These are phyloP conservation scores for Leptura quadrifasciata DNA, from an alignment of 2,888 invertebrate species.

Conservation along the genomic window DNA sequence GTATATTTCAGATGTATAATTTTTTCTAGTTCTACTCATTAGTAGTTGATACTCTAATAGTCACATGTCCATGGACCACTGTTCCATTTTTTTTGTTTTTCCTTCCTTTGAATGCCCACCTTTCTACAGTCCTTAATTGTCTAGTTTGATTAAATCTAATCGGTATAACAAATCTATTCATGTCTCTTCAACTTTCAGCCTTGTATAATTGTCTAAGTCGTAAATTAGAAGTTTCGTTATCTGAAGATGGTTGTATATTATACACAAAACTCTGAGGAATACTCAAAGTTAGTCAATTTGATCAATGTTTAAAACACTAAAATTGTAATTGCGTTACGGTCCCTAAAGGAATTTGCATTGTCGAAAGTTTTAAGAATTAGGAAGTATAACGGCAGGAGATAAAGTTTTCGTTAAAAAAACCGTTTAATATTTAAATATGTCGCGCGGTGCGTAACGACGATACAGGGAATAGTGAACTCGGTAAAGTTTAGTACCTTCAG, in stretches of 20 bases:
- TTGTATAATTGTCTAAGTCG: neutral
- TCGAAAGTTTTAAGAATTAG: constrained; percentile 52
- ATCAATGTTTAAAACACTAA: constrained; percentile 37
- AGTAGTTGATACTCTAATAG: too few species aligned
- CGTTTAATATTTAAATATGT: constrained; percentile 72
- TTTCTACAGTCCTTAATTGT: too few species aligned
- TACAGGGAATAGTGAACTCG: constrained; percentile 66
- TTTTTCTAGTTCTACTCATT: too few species aligned
- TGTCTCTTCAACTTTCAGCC: too few species aligned
- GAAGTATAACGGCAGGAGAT: constrained; percentile 56
- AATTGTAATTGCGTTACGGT: constrained; percentile 47
- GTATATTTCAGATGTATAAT: too few species aligned
- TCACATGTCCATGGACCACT: too few species aligned
- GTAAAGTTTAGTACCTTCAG: constrained; percentile 51
- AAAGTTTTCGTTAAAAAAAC: constrained; percentile 57
- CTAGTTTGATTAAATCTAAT: too few species aligned
- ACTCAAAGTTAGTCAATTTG: constrained; percentile 28
- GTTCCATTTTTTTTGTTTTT: too few species aligned
- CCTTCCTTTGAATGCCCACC: too few species aligned
- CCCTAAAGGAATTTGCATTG: constrained; percentile 45
- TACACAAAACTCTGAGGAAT: constrained; percentile 3
- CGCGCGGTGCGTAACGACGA: constrained; percentile 71
- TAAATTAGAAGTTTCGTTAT: neutral
- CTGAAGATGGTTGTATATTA: neutral
- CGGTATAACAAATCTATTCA: too few species aligned